Percentiles rank a stretch among this genome's conserved stretches.
phyloP scores from a whole-genome alignment of 2,888 invertebrate species.

The Sturmia bella region DNA sequence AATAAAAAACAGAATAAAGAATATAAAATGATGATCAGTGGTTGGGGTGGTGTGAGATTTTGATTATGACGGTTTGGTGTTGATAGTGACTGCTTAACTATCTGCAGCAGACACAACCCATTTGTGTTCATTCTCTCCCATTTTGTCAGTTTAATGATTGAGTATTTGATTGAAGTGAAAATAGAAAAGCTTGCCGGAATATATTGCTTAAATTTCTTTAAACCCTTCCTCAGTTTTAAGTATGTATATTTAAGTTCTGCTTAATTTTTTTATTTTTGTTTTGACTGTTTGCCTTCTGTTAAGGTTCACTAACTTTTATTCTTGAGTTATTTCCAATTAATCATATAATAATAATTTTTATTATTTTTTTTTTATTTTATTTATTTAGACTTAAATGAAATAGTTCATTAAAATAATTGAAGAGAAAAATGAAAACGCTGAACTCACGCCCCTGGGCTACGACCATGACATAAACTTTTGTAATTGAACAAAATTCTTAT shows the following conservation, averaged over 20 bases:
- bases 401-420: slow-evolving; percentile 56
- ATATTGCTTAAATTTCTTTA: too few relatives aligned
- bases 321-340: slow-evolving; percentile 45
- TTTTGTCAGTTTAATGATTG: neutral
- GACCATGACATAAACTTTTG: slow-evolving; percentile 58
- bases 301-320: neutral
- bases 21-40: slow-evolving; percentile 21
- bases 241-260: neutral
- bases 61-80: slow-evolving; percentile 31
- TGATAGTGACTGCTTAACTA: slow-evolving; percentile 14
- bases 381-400: neutral
- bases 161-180: neutral
- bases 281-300: neutral
- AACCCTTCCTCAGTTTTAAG: too few relatives aligned
- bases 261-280: neutral
- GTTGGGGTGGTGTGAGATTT: neutral
- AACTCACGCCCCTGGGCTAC: slow-evolving; percentile 42
- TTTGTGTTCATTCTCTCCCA: slow-evolving; percentile 2
- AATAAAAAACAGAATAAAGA: neutral
- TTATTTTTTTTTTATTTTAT: neutral
- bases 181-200: neutral
- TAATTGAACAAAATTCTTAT: neutral
- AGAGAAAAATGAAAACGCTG: slow-evolving; percentile 1
- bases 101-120: slow-evolving; percentile 9
- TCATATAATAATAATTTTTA: slow-evolving; percentile 23